A percentile compares a stretch with the other conserved stretches of the same genome.
These are phyloP conservation scores for Microtus oregoni DNA, from an alignment of 2,113 vertebrate genomes.

Conservation along the genomic window DNA sequence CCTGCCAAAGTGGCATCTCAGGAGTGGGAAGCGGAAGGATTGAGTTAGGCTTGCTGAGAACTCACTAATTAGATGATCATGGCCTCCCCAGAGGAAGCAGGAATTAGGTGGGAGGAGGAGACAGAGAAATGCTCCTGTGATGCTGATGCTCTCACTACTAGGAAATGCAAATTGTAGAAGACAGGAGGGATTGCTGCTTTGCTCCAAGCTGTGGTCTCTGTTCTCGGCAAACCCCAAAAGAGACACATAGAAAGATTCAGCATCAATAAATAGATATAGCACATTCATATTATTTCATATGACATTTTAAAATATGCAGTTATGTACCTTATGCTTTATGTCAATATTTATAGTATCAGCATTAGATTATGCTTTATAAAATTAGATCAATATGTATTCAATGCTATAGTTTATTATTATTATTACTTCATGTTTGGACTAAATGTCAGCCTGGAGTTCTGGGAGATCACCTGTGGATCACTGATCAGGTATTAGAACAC, in stretches of 20 bases:
- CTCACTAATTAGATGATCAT: not conserved
- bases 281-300: not conserved
- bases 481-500: slow-evolving; percentile 20
- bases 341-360: not conserved
- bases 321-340: not conserved
- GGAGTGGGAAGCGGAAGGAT: not conserved
- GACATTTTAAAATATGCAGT: not conserved
- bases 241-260: not conserved
- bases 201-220: not conserved
- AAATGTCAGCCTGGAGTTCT: not conserved
- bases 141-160: not conserved
- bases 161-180: not conserved
- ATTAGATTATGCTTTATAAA: slow-evolving; percentile 4
- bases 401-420: not conserved
- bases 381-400: not conserved
- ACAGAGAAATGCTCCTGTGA: not conserved
- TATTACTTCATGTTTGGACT: not conserved
- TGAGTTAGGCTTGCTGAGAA: not conserved
- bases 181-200: not conserved
- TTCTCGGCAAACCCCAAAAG: not conserved
- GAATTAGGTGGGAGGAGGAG: not conserved
- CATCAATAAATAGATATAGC: not conserved
- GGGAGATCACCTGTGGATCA: not conserved
- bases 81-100: not conserved
- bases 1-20: not conserved